Conservation (phyloP, 1,140 invertebrate species). For the Homarus americanus region DNA sequence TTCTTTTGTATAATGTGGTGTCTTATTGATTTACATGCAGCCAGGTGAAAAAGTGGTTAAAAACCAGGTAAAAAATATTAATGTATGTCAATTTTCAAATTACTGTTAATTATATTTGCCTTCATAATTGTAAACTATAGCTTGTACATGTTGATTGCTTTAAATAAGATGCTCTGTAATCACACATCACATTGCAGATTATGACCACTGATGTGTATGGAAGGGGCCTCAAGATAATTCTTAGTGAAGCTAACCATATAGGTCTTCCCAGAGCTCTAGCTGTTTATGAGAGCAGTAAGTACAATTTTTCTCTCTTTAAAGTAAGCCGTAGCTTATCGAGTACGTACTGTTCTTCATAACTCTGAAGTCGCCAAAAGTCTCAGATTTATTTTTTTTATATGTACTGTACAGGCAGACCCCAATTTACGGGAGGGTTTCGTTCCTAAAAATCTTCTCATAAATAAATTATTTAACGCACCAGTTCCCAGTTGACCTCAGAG, state of each 20-base stretch:
- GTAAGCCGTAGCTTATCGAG: not conserved
- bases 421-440: too few species aligned
- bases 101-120: too few species aligned
- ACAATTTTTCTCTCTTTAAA: not conserved
- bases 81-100: too few species aligned
- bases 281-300: slow-evolving; percentile 72
- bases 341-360: too few species aligned
- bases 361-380: too few species aligned
- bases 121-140: not conserved
- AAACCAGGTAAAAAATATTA: slow-evolving; percentile 32
- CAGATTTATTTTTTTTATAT: too few species aligned
- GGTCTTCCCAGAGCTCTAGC: slow-evolving; percentile 72
- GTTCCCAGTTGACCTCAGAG: too few species aligned
- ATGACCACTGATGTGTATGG: slow-evolving; percentile 88
- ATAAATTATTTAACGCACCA: too few species aligned
- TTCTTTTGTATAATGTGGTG: too few species aligned
- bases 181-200: slow-evolving; percentile 78
- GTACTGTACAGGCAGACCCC: too few species aligned
- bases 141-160: not conserved
- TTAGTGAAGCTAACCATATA: slow-evolving; percentile 85
- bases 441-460: too few species aligned
- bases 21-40: slow-evolving; percentile 63
- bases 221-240: slow-evolving; percentile 83
- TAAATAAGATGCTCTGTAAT: not conserved
- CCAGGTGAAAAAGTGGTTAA: slow-evolving; percentile 22